Evolutionary conservation across 2,113 vertebrate genomes (phyloP), one percentile per base, ranked within the genome.

Genomic region (Tachuris rubrigastra): DNA sequence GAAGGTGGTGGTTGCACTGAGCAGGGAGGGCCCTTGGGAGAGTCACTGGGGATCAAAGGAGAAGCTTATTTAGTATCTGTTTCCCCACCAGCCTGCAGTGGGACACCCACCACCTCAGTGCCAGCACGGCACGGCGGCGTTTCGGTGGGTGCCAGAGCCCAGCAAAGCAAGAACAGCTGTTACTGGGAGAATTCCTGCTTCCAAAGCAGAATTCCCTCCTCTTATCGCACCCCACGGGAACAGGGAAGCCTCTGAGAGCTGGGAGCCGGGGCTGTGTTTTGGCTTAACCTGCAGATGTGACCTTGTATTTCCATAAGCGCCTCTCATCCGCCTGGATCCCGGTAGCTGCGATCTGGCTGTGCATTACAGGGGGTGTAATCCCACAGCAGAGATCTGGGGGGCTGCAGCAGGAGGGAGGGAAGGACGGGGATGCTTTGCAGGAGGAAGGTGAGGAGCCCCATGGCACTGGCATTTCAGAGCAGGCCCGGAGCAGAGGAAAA

Each of bases 41-140:
- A 47, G 23, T 6, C 63, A 4, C 22, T 1, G 28, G 15, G 9
- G 37, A 39, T 41, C 46, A 49, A 21, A 69, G 65, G 44, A 87
- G 4, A 65, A 31, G 49, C 35, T 50, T 2, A 0, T 44, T 2
- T 35, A 62, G 79, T 55, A 21, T n/a, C 33, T 33, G 44, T 8
- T 16, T 27, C 31, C 24, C 37, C 55, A 6, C 9, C 16, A 65
- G 75, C 35, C 60, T 24, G 46, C 3, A 1, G 75, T 2, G 5
- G 27, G 69, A 14, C 12, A n/a, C 49, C 31, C 65, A 13, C 5
- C 12, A 7, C 49, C 60, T 22, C 3, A 0, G 24, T 27, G 41
- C 74, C 31, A 62, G 66, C 53, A 5, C 0, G 0, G 77, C 75
- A 16, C 4, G 5, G 39, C 5, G 1, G 8, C 3, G 10, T 6